These are phyloP conservation scores for Balaeniceps rex DNA, from an alignment of 2,113 vertebrate species.

Conservation along the genomic window DNA sequence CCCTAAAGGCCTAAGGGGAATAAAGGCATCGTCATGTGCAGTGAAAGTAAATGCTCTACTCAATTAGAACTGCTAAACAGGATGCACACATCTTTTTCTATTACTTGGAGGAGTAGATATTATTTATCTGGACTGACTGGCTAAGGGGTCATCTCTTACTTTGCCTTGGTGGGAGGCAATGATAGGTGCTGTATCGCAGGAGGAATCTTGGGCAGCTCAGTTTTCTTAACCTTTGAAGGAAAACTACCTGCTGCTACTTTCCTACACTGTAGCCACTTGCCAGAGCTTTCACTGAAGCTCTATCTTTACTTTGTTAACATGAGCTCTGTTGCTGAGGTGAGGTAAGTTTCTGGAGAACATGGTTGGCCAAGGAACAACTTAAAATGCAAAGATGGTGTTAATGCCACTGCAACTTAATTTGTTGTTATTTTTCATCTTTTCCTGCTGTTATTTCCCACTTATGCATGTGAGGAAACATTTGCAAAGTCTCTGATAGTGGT, in stretches of 20 bases:
- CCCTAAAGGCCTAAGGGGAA: not conserved
- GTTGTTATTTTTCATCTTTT: not conserved
- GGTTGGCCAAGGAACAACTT: not conserved
- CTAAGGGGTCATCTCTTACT: rapidly evolving
- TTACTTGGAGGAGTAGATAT: not conserved
- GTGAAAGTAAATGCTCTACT: not conserved
- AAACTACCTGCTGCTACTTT: not conserved
- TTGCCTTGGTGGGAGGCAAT: not conserved
- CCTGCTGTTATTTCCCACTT: not conserved
- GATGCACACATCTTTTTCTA: not conserved
- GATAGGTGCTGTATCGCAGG: not conserved
- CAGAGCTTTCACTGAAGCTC: not conserved
- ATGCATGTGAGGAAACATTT: not conserved
- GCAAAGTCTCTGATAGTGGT: not conserved
- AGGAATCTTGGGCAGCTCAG: not conserved
- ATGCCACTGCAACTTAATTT: not conserved
- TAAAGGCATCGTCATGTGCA: not conserved
- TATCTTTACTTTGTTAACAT: not conserved
- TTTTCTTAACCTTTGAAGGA: not conserved
- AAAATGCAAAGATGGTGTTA: not conserved
- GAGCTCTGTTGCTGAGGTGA: not conserved
- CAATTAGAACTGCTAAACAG: not conserved
- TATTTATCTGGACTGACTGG: not conserved
- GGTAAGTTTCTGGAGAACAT: not conserved
- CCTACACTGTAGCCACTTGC: rapidly evolving